A percentile compares a stretch with the other conserved stretches of the same genome.
These are phyloP conservation scores for Nematopogon swammerdamellus DNA, from an alignment of 2,888 invertebrate species.

Conservation along the genomic window DNA sequence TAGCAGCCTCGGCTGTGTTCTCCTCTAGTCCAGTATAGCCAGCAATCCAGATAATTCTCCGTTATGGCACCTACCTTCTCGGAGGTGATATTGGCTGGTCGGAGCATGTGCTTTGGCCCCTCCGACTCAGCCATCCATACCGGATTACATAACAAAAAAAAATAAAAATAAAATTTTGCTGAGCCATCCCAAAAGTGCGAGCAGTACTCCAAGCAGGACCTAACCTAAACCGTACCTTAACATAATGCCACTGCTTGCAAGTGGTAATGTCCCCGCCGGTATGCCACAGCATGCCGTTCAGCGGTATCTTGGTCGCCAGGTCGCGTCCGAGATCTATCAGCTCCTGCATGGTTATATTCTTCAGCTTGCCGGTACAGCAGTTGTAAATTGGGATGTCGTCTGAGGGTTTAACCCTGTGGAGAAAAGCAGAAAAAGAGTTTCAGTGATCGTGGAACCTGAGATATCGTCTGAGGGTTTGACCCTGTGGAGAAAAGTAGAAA, in stretches of 20 bases:
- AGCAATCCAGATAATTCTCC: too few species aligned
- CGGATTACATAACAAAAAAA: too few species aligned
- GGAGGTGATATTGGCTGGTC: too few species aligned
- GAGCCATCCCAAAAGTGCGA: too few species aligned
- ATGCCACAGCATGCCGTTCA: slow-evolving; percentile 69
- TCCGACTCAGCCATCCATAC: too few species aligned
- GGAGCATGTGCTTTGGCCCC: too few species aligned
- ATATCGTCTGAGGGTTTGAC: slow-evolving; percentile 34
- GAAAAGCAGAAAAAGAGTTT: neutral
- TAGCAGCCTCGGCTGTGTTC: too few species aligned
- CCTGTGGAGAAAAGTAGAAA: slow-evolving; percentile 15
- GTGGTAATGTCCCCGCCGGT: slow-evolving; percentile 58
- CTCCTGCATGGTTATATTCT: slow-evolving; percentile 63
- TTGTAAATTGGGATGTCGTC: slow-evolving; percentile 70
- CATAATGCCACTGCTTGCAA: slow-evolving; percentile 59
- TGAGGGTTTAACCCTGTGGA: slow-evolving; percentile 23
- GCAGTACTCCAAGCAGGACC: too few species aligned
- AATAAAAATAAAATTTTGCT: too few species aligned
- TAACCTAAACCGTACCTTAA: slow-evolving; percentile 57
- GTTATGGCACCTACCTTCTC: too few species aligned
- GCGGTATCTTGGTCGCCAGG: slow-evolving; percentile 54
- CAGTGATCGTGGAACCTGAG: slow-evolving; percentile 76
- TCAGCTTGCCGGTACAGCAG: slow-evolving; percentile 69
- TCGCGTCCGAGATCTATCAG: slow-evolving; percentile 55
- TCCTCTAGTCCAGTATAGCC: too few species aligned